Percentiles rank a stretch among this genome's conserved stretches.
phyloP scores from a whole-genome alignment of 2,797 vertebrate species.

The Vireo griseus region DNA sequence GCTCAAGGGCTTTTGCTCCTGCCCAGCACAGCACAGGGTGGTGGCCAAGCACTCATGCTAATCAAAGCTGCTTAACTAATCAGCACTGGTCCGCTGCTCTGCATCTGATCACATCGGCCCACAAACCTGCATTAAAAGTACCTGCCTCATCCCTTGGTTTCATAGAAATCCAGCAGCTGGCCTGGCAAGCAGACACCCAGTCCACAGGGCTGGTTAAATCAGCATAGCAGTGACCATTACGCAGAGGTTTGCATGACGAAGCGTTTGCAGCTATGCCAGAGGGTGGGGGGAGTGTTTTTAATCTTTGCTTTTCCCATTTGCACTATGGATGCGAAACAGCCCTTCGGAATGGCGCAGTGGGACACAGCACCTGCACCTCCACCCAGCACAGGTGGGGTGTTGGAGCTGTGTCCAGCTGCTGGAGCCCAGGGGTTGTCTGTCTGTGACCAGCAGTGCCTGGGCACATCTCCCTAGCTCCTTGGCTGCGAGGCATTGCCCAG shows the following conservation, averaged over 20 bases:
- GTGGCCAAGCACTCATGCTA: accelerated
- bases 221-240: background rate
- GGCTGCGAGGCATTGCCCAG: background rate
- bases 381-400: background rate
- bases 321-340: background rate
- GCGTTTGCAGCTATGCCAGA: background rate
- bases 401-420: background rate
- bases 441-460: background rate
- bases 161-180: background rate
- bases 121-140: background rate
- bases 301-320: background rate
- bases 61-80: too few species aligned
- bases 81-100: background rate
- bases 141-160: background rate
- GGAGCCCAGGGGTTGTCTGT: background rate
- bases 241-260: background rate
- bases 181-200: background rate
- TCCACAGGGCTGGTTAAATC: background rate
- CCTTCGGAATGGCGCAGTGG: accelerated
- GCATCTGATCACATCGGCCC: background rate
- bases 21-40: background rate
- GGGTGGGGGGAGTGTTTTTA: background rate
- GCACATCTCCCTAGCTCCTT: background rate
- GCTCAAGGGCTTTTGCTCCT: background rate
- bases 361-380: background rate